Base-by-base conservation (phyloP, 2,797 vertebrate species). In the Clarias platycephalus region DNA sequence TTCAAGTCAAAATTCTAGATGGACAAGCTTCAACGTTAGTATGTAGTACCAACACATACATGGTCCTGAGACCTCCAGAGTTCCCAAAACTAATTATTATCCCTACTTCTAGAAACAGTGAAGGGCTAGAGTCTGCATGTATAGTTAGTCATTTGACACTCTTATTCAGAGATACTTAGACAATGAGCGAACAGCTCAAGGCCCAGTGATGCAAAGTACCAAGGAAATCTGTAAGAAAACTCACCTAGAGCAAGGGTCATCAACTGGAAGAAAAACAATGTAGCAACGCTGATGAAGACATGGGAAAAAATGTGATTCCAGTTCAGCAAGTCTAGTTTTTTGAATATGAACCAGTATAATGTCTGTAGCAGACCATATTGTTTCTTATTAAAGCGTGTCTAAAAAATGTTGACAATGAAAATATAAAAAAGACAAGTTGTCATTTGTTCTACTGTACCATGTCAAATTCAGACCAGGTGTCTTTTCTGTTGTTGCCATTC, bases 1-100 rank as follows among this genome's bases (percentile, higher is more conserved):
- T 76, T 76, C 72, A 58, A 34, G 74, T 76, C n/a, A 31, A 75
- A 75, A 75, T 55, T 20, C 49, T 55, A 31, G 49, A 75, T 75
- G 72, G 40, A 72, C 40, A 5, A 26, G 15, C 6, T 49, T 13
- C 24, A 72, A 15, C 24, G 20, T 12, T n/a, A n/a, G 4, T n/a
- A 72, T 16, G 70, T 49, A 49, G 12, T 15, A 15, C 16, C 3
- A 31, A 55, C 4, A 10, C 49, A 4, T 44, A 10, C 44, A 28
- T 9, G 24, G 44, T 26, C 71, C n/a, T 55, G 70, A 16, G 24
- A 7, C 16, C 70, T 16, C 2, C 70, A 72, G 1, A 15, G 37
- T 7, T 72, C 40, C 5, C 2, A 40, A 72, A 26, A 72, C 3
- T 49, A 37, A n/a, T 44, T 5, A 9, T 71, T 44, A 37, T 71